These are phyloP conservation scores for Phoxinus phoxinus DNA, from an alignment of 2,113 vertebrate species.

Conservation along the genomic window DNA sequence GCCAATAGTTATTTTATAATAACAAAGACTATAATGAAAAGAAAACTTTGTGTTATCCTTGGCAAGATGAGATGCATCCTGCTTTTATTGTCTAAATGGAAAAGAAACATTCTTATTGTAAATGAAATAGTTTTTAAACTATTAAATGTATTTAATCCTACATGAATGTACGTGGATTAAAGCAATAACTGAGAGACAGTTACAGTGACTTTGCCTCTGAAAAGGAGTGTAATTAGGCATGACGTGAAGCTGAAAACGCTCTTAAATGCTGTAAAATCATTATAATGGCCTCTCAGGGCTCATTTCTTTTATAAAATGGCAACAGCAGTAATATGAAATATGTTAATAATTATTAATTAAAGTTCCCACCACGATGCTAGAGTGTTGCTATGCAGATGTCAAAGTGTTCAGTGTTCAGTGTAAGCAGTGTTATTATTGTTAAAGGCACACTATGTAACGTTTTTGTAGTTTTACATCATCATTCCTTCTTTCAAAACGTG, in stretches of 20 bases:
- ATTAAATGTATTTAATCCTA: background rate
- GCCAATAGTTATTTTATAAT: background rate
- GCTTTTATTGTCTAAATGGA: background rate
- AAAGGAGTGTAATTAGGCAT: slow-evolving; percentile 22
- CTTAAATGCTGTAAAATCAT: slow-evolving; percentile 15
- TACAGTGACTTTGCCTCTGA: background rate
- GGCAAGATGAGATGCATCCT: background rate
- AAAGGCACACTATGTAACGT: too few species aligned
- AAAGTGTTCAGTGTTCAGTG: background rate
- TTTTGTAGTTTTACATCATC: too few species aligned
- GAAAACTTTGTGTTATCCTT: background rate
- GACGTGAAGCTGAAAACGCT: background rate
- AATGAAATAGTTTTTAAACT: slow-evolving; percentile 1
- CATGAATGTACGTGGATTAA: background rate
- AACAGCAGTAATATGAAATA: background rate
- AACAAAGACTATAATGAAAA: background rate
- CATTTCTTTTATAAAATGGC: background rate
- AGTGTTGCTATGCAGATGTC: background rate
- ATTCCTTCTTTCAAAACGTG: too few species aligned
- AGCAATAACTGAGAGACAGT: background rate
- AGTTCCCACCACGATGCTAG: background rate
- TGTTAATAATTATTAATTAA: slow-evolving; percentile 8
- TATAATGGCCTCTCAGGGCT: background rate
- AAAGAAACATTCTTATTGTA: background rate
- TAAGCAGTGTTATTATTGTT: background rate